Evolutionary conservation across 2,797 vertebrate species (phyloP).

Genomic region (Pangasius mekongensis): DNA sequence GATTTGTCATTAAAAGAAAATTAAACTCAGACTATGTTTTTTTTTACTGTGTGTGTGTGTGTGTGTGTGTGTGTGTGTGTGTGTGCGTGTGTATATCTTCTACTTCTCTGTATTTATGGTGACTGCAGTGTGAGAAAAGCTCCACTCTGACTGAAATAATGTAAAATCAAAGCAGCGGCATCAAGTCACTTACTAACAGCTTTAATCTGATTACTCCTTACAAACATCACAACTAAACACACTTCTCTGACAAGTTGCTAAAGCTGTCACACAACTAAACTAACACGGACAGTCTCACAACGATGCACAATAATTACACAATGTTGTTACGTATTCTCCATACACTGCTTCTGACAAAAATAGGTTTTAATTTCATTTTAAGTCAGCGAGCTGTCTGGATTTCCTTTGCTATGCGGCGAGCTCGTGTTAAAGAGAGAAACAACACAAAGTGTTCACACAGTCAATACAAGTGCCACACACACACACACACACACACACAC

Average conservation of each 20-base stretch:
- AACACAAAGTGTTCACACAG: background rate
- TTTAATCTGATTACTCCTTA: conserved; percentile 15
- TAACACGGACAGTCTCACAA: conserved; percentile 10
- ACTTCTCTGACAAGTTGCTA: conserved; percentile 24
- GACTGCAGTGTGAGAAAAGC: background rate
- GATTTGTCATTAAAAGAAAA: background rate
- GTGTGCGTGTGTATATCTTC: background rate
- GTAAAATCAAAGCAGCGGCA: conserved; percentile 4
- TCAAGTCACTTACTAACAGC: background rate
- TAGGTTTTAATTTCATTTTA: conserved; percentile 18
- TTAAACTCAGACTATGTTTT: background rate
- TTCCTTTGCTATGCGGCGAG: background rate
- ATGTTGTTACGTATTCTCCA: background rate
- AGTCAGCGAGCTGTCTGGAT: background rate
- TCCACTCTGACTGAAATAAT: conserved; percentile 14
- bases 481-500: background rate
- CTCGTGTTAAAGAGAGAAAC: background rate
- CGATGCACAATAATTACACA: background rate
- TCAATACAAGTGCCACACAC: background rate
- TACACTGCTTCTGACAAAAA: background rate
- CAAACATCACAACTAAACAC: conserved; percentile 19
- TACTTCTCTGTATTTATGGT: background rate
- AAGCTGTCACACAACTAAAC: conserved; percentile 22
- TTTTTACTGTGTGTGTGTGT: background rate
- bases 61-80: conserved; percentile 4